Percentiles rank a stretch among this genome's conserved stretches.
Evolutionary conservation across 2,113 vertebrate species (phyloP).

Genomic region (Gnathonemus longibarbis): DNA sequence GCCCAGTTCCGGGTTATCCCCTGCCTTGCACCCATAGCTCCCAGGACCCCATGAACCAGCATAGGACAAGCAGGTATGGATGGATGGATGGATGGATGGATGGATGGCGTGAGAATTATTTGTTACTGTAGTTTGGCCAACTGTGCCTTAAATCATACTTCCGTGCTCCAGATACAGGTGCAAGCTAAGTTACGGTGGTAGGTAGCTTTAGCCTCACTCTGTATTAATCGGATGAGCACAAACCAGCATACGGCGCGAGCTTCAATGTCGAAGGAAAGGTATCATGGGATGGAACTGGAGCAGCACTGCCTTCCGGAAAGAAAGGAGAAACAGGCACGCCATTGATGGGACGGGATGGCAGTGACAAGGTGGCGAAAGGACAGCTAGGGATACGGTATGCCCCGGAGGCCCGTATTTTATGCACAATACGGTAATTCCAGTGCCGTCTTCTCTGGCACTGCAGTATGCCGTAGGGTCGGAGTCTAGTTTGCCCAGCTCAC

Average conservation of each 20-base stretch:
- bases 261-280: not conserved
- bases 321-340: not conserved
- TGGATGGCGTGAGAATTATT: not conserved
- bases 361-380: not conserved
- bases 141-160: not conserved
- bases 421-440: not conserved
- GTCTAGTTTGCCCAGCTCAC: constrained; percentile 35
- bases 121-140: not conserved
- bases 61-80: not conserved
- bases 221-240: not conserved
- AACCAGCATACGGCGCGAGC: not conserved
- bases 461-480: not conserved
- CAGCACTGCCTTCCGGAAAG: not conserved
- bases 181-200: not conserved
- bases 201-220: not conserved
- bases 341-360: not conserved
- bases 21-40: not conserved
- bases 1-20: not conserved
- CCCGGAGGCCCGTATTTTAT: not conserved
- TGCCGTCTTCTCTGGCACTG: not conserved
- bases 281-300: not conserved
- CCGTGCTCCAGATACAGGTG: not conserved
- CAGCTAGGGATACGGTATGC: not conserved
- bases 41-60: not conserved
- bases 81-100: not conserved